Conservation (phyloP, 1,140 invertebrate genomes). For the Brachionus asplanchnoidis region DNA sequence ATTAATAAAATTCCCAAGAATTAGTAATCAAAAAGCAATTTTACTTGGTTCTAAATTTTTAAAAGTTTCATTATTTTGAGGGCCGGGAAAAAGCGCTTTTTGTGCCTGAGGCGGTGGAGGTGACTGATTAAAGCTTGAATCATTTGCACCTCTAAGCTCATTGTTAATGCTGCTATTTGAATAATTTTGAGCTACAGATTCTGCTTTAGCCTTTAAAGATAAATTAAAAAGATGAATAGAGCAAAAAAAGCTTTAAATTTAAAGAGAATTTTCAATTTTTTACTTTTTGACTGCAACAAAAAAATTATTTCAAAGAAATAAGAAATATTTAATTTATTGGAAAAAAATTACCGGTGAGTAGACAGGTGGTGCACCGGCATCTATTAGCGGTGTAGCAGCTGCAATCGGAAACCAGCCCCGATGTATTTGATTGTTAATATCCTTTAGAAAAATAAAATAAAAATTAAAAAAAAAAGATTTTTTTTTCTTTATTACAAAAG, state of each 20-base stretch:
- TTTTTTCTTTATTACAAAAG: neutral
- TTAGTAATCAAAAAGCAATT: neutral
- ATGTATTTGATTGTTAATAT: neutral
- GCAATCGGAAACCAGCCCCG: constrained; percentile 27
- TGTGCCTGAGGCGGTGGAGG: constrained; percentile 3
- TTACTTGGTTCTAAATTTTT: neutral
- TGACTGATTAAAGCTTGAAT: constrained; percentile 3
- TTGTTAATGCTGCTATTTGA: constrained; percentile 17
- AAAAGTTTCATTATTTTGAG: neutral
- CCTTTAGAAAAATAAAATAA: neutral
- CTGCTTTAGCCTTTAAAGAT: constrained; percentile 2
- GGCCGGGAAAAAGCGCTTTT: neutral
- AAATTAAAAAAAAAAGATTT: neutral
- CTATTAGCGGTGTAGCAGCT: neutral
- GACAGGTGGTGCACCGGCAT: neutral
- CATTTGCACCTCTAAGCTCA: neutral
- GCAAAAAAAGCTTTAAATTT: neutral
- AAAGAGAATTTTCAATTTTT: neutral
- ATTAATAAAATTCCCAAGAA: neutral
- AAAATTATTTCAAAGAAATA: neutral
- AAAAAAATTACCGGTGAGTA: neutral
- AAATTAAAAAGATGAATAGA: neutral
- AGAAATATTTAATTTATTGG: neutral
- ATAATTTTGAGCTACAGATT: neutral
- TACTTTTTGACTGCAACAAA: constrained; percentile 31